These are phyloP conservation scores for Ictalurus furcatus DNA, from an alignment of 2,113 vertebrate species.

Conservation along the genomic window DNA sequence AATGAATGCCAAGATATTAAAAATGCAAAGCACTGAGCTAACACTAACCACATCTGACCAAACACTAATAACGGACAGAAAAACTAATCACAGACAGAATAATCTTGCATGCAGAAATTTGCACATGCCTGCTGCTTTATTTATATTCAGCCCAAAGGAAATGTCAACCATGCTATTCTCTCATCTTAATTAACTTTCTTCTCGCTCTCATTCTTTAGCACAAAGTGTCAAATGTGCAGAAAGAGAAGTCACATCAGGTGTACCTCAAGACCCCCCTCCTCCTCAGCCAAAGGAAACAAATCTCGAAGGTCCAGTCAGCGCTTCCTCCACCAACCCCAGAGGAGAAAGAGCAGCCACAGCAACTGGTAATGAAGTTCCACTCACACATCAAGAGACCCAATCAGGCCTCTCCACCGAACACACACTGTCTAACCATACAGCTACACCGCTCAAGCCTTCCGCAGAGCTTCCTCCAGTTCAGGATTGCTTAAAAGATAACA, in stretches of 20 bases:
- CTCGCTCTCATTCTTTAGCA: constrained; percentile 64
- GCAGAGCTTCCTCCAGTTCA: constrained; percentile 8
- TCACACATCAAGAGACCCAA: constrained; percentile 37
- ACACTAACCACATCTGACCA: background rate
- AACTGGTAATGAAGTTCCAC: background rate
- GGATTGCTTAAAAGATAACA: background rate
- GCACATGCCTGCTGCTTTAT: background rate
- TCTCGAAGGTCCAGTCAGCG: constrained; percentile 28
- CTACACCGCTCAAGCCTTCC: background rate
- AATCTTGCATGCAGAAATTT: background rate
- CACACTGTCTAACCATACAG: background rate
- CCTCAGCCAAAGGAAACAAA: constrained; percentile 54
- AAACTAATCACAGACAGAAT: background rate
- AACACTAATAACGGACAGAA: background rate
- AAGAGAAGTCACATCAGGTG: constrained; percentile 56
- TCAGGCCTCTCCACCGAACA: constrained; percentile 13
- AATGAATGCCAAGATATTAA: background rate
- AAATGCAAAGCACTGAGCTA: background rate
- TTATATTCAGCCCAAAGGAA: background rate
- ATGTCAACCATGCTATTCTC: background rate
- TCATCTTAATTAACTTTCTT: background rate
- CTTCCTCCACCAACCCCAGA: constrained; percentile 29
- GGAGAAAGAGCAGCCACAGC: background rate
- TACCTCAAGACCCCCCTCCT: constrained; percentile 43
- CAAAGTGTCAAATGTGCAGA: constrained; percentile 65